Evolutionary conservation across 2,888 invertebrate genomes (phyloP), one percentile per base, ranked within the genome.

Genomic region (Leptopilina syphax): DNA sequence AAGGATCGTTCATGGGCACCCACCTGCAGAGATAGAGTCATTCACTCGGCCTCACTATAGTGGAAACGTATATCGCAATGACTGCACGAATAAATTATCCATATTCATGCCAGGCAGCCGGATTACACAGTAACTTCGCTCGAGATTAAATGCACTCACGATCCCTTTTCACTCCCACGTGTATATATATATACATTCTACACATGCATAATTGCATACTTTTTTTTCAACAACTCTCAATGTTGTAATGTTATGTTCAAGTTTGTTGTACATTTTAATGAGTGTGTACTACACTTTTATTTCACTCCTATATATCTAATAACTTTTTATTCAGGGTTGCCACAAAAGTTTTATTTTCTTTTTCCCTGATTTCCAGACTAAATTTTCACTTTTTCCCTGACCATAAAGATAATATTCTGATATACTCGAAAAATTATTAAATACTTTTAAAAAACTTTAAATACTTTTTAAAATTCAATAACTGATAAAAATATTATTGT

Each of bases 21-120:
- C 73, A 73, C 73, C 73, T 73, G 73, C 73, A 73, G 73, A 73
- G 73, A 73, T 41, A 73, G 65, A 65, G 73, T 73, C 73, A 73
- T 73, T 73, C 73, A 73, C 73, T 73, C 27, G n/a, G 34, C 57
- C 73, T 73, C 73, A 73, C 73, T 73, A 57, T 34, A 57, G 13
- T 54, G 50, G 18, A 73, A 57, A 41, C 34, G 50, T 73, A 73
- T 73, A 73, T 73, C 57, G 73, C 73, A 73, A 73, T 73, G 73
- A 57, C 73, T 73, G 73, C 57, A 57, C 34, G 73, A 73, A 73
- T 73, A 73, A 73, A 73, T 73, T 73, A 73, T 73, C 73, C 57
- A 73, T 73, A 70, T 70, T 57, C 57, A 68, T 68, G 47, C 68
- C 24, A 67, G 47, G 24, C 47, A 68, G 68, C 24, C 68, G 50